Base-by-base conservation (phyloP, 2,888 invertebrate genomes). In the Eupithecia subumbrata region DNA sequence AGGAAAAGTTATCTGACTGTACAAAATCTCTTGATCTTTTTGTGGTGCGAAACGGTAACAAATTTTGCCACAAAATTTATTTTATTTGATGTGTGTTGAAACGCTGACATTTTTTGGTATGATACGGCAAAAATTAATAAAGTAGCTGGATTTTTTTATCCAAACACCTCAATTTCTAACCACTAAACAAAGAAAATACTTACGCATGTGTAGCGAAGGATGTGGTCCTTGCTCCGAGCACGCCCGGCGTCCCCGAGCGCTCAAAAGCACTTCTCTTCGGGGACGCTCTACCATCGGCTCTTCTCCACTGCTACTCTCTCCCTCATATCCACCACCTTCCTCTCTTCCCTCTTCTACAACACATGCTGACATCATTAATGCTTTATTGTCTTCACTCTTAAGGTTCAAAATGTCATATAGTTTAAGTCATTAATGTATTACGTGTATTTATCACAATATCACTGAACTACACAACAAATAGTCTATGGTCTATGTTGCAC, bases 211-310 rank as follows among this genome's bases (percentile, higher is more conserved):
- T 37, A 93, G 91, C 45, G 95, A 95, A 60, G 96, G 96, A 91
- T 96, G 96, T n/a, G 96, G 96, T 18, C 96, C 96, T 86, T 97
- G 96, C 85, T 97, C 97, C 72, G 96, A 96, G 87, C 96, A 96
- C 14, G 97, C 96, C 60, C 97, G 93, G 56, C 96, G 92, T 4
- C 96, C 96, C 69, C 95, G 90, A 0, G 94, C 96, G 69, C 95
- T 95, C 79, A 96, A 85, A 72, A 96, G 89, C 74, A 95, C 95
- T 78, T 96, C 96, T 77, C 95, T 90, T 71, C 95, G 90, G 67
- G 93, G 87, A 63, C 91, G 89, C 82, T 92, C 93, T 92, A 93
- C 80, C 88, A 95, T 87, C 73, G 85, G 87, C 66, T 84, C 87
- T 48, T 84, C 85, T 63, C 85, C 85, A 68, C 83, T 76, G 75